Evolutionary conservation across 2,888 invertebrate genomes (phyloP).

Genomic region (Steinernema carpocapsae): DNA sequence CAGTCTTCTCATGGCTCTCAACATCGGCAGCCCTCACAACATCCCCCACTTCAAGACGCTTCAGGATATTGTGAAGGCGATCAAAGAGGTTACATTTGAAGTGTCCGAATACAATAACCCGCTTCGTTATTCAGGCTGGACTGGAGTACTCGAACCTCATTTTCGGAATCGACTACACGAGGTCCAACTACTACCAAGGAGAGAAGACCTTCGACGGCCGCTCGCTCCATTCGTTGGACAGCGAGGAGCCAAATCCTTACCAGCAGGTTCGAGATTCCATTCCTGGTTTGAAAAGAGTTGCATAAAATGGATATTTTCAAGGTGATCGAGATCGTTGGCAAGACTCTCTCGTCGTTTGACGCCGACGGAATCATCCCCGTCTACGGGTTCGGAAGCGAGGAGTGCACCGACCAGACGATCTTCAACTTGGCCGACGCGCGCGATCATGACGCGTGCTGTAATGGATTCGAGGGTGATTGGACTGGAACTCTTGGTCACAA

Average conservation of each 20-base stretch:
- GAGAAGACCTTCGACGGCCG: conserved; percentile 71
- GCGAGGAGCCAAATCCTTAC: conserved; percentile 71
- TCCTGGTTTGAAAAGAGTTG: too few species aligned
- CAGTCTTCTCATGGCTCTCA: conserved; percentile 65
- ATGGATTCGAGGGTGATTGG: conserved; percentile 65
- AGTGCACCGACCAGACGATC: conserved; percentile 57
- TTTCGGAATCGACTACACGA: conserved; percentile 72
- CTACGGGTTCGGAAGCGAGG: conserved; percentile 73
- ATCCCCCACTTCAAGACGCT: conserved; percentile 68
- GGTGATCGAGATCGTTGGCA: conserved; percentile 72
- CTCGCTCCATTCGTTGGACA: conserved; percentile 70
- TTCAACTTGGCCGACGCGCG: conserved; percentile 66
- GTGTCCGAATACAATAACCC: background rate
- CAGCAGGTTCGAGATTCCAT: conserved; percentile 68
- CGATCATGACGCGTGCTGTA: conserved; percentile 69
- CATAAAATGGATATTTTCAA: too few species aligned
- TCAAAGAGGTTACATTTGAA: conserved; percentile 61
- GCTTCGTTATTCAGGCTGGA: conserved; percentile 61
- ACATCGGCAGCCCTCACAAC: conserved; percentile 67
- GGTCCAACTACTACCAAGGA: conserved; percentile 73
- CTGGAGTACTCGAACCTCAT: conserved; percentile 69
- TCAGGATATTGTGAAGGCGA: conserved; percentile 65
- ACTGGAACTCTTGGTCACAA: background rate
- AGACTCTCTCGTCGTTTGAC: conserved; percentile 72
- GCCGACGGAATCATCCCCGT: conserved; percentile 72